Evolutionary conservation across 2,797 vertebrate genomes (phyloP), one percentile per base, ranked within the genome.

Genomic region (Fundulus diaphanus): DNA sequence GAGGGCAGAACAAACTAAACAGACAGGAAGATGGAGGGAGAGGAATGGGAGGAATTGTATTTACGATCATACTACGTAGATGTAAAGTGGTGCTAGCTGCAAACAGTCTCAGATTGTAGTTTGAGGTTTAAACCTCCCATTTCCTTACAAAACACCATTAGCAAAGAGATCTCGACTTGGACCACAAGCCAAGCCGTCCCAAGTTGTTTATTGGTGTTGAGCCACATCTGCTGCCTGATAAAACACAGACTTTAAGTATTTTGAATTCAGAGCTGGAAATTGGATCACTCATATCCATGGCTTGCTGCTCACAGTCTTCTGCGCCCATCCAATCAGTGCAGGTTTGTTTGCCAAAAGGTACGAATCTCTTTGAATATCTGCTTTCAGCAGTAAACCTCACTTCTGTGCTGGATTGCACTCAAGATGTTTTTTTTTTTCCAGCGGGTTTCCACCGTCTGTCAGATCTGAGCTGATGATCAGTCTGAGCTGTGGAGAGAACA

Each of bases 401-500:
- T 46, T 61, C 15, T 52, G 61, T 12, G 27, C 27, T 49, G 0
- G 3, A 52, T 37, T 24, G 27, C 2, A 4, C 70, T 66, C 31
- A 0, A 72, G 18, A 22, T 37, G 54, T 70, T 69, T 65, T 7
- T 56, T 49, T 15, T 27, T 33, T 61, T 27, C 61, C 18, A 37
- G 24, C 5, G 44, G 20, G 18, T 68, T 61, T 42, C 27, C 24
- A 44, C 42, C 42, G 12, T 69, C 65, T 48, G 31, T 33, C 35
- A 52, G 68, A 66, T 78, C 56, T 31, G 61, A 71, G 57, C 6
- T 42, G 82, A 75, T 15, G 70, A 66, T 68, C 52, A 70, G 73
- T 35, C 33, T 29, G 27, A 80, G 83, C 92, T 92, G 81, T 27
- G 12, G 65, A 85, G 61, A 74, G 24, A 87, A 74, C 5, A 27